Evolutionary conservation across 2,888 invertebrate genomes (phyloP).

Genomic region (Papilio demoleus): DNA sequence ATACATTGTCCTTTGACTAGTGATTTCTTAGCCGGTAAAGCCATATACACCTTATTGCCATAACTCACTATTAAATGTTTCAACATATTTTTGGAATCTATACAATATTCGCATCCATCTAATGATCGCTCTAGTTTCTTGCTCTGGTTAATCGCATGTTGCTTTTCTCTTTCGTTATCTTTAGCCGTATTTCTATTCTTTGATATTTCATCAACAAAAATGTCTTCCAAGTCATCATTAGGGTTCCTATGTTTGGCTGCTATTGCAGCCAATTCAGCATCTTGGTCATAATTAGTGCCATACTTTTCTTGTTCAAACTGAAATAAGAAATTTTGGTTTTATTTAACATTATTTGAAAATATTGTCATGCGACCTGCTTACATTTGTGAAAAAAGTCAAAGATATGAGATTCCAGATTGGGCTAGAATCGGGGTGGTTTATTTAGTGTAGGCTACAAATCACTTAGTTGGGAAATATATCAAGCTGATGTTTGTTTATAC

Average conservation of each 20-base stretch:
- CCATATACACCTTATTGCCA: slow-evolving; percentile 92
- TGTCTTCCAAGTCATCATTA: slow-evolving; percentile 92
- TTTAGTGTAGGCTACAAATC: too few relatives aligned
- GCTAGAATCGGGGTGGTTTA: too few relatives aligned
- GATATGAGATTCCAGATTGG: too few relatives aligned
- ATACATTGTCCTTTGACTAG: slow-evolving; percentile 93
- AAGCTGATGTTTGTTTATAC: too few relatives aligned
- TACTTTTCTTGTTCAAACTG: slow-evolving; percentile 92
- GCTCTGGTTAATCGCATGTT: slow-evolving; percentile 89
- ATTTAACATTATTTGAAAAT: too few relatives aligned
- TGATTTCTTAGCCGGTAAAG: slow-evolving; percentile 91
- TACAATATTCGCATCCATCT: slow-evolving; percentile 92
- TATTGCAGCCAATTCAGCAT: slow-evolving; percentile 90
- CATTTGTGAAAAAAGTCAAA: too few relatives aligned
- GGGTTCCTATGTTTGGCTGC: slow-evolving; percentile 86
- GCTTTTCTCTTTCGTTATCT: slow-evolving; percentile 84
- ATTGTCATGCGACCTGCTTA: too few relatives aligned
- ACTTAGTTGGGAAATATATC: too few relatives aligned
- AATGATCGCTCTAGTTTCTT: slow-evolving; percentile 86
- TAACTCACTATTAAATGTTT: slow-evolving; percentile 94
- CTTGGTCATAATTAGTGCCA: slow-evolving; percentile 90
- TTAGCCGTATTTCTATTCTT: slow-evolving; percentile 85
- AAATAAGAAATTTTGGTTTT: slow-evolving; percentile 52
- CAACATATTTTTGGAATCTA: slow-evolving; percentile 90
- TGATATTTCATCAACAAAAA: slow-evolving; percentile 91